Evolutionary conservation across 1,140 invertebrate genomes (phyloP), one percentile per base, ranked within the genome.

Genomic region (Drosophila kepulauana): DNA sequence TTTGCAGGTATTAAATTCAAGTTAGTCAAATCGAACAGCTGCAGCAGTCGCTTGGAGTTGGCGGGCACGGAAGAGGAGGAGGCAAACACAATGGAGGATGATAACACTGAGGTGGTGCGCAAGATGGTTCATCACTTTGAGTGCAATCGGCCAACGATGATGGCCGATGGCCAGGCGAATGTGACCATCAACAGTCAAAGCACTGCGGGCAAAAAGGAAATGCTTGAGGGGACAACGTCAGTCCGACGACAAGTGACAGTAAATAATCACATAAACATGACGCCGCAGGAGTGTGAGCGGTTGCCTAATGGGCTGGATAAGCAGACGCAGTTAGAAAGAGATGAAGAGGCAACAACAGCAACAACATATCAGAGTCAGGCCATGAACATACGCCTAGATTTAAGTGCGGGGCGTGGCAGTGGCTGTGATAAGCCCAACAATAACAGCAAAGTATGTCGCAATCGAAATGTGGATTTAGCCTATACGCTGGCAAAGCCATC

Each of bases 1-100:
- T 59, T 59, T 30, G 11, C 93, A 86, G 95, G 94, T 46, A 94
- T 97, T 30, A 96, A 96, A 88, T 96, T 97, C 90, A 95, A 95
- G 78, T 85, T 97, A 58, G 94, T 97, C 0, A 97, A 97, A 92
- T 97, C 96, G 20, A 97, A 97, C 82, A 97, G 96, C 74, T 97
- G 96, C 84, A 97, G 96, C 80, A 97, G 96, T 88, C 94, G 97
- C 41, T 90, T 97, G 48, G 97, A 97, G 91, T 86, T 97, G 15
- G 95, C 96, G 0, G 96, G 96, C 1, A 94, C 95, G 43, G 93
- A 79, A 54, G 76, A 78, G 30, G 78, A 48, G 91, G 92, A 74
- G 30, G 35, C 35, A 10, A 10, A 38, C 5, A 52, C 51, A 33
- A 13, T 7, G 43, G 54, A 51, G 91, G 35, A 8, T 25, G 35